phyloP scores from a whole-genome alignment of 1,140 invertebrate genomes.

The Brevipalpus yothersi region DNA sequence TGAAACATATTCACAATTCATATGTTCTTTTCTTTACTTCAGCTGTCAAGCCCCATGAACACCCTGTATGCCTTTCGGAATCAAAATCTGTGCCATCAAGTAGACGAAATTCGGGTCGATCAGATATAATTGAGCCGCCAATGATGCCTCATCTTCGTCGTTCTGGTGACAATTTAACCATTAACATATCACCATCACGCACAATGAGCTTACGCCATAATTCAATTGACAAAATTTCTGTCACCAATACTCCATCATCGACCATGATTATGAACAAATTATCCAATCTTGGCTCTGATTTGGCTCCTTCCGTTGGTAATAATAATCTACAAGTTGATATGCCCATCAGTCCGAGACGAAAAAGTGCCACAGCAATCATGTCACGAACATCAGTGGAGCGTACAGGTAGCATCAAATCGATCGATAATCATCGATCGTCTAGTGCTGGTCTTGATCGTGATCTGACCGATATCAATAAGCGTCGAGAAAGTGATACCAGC shows the following conservation, averaged over 20 bases:
- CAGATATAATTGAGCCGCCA: neutral
- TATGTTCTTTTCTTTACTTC: neutral
- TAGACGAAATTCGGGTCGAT: conserved; percentile 7
- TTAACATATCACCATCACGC: neutral
- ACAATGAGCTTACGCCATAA: neutral
- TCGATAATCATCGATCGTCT: neutral
- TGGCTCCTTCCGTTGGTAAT: too few species aligned
- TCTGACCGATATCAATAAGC: neutral
- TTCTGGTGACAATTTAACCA: neutral
- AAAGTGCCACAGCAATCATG: neutral
- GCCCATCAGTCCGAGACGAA: neutral
- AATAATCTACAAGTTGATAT: neutral
- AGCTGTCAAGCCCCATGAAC: neutral
- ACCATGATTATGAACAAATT: too few species aligned
- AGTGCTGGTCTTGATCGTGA: neutral
- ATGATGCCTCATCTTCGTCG: neutral
- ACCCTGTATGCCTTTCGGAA: neutral
- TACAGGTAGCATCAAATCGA: neutral
- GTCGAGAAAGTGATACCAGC: neutral
- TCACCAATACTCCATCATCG: neutral
- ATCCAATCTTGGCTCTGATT: too few species aligned
- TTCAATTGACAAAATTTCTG: neutral
- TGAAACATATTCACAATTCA: too few species aligned
- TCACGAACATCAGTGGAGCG: neutral
- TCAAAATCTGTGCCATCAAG: conserved; percentile 7